Conservation (phyloP, 2,113 vertebrate genomes). For the Apistogramma diplotaenia region DNA sequence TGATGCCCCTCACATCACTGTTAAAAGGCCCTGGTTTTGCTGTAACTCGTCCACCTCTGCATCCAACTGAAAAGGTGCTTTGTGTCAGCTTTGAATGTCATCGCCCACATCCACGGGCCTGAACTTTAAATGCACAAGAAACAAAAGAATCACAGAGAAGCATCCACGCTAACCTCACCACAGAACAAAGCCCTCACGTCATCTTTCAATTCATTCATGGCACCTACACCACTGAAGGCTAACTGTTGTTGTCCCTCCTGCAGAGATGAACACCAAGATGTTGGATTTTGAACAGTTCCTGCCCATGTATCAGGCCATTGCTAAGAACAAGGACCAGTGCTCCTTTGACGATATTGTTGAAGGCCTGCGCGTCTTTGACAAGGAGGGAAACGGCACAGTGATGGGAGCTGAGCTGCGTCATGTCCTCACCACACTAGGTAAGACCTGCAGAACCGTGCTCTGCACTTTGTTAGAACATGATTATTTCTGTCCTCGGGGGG, state of each 20-base stretch:
- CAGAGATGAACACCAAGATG: constrained; percentile 89
- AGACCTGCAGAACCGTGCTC: neutral
- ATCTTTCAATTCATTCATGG: neutral
- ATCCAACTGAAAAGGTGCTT: neutral
- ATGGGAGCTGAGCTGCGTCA: constrained; percentile 91
- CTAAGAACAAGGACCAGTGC: constrained; percentile 90
- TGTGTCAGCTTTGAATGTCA: neutral
- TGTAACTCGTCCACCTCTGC: neutral
- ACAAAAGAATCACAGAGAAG: neutral
- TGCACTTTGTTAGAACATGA: neutral
- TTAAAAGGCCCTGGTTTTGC: too few species aligned
- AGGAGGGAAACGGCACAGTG: constrained; percentile 90
- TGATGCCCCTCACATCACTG: neutral
- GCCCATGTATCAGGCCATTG: constrained; percentile 88
- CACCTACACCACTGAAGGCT: neutral
- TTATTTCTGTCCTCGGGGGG: neutral
- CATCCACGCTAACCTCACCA: neutral
- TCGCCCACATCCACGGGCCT: neutral
- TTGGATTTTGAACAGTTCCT: constrained; percentile 93
- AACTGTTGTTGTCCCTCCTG: neutral
- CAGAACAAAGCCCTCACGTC: neutral
- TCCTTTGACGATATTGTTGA: constrained; percentile 90
- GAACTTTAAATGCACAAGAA: neutral
- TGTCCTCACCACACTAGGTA: constrained; percentile 88
- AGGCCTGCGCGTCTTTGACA: constrained; percentile 90